A percentile compares a stretch with the other conserved stretches of the same genome.
These are phyloP conservation scores for Catocala nupta DNA, from an alignment of 2,888 invertebrate genomes.

Conservation along the genomic window DNA sequence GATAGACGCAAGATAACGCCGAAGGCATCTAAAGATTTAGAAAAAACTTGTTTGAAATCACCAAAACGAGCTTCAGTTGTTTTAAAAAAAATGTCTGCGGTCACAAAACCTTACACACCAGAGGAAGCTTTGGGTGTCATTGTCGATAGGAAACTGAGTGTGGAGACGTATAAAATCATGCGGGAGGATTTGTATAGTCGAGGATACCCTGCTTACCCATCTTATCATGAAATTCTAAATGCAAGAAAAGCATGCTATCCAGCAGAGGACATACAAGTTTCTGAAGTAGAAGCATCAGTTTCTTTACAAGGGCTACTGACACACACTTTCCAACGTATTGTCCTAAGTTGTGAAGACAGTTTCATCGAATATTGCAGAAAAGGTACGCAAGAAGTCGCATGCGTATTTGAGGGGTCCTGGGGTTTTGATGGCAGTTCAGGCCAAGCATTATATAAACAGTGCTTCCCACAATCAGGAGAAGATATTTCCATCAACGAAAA, in stretches of 20 bases:
- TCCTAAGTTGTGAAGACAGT: no score
- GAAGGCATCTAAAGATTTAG: not conserved
- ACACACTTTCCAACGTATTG: not conserved
- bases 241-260: conserved; percentile 12
- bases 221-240: conserved; percentile 3
- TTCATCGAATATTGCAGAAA: no score
- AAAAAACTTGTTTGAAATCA: not conserved
- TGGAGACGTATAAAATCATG: conserved; percentile 3
- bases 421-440: not conserved
- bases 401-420: no score
- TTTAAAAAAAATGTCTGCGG: not conserved
- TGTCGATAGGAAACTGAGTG: conserved; percentile 9
- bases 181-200: not conserved
- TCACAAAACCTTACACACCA: conserved; percentile 1
- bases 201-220: conserved; percentile 9
- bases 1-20: not conserved
- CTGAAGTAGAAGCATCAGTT: conserved; percentile 10
- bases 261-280: conserved; percentile 6
- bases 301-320: conserved; percentile 9
- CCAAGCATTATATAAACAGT: not conserved
- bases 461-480: no score
- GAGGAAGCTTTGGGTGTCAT: conserved; percentile 8
- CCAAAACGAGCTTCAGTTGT: not conserved
- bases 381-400: no score
- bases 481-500: not conserved